Percentiles rank a stretch among this genome's conserved stretches.
Conservation (phyloP, 2,113 vertebrate species). For the Columbina picui region DNA sequence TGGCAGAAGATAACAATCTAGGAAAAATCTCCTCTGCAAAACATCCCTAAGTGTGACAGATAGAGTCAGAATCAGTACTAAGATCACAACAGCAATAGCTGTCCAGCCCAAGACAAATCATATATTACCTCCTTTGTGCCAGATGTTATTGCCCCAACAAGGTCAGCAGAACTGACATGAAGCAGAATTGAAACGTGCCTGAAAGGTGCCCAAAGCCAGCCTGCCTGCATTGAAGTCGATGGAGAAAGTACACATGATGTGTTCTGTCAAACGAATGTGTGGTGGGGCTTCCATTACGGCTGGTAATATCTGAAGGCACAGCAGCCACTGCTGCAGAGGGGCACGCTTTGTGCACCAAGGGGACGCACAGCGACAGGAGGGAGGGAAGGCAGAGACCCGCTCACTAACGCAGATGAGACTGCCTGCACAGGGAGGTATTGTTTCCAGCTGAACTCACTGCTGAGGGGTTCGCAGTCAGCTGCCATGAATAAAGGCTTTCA, state of each 20-base stretch:
- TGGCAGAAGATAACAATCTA: background rate
- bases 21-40: background rate
- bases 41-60: background rate
- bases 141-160: background rate
- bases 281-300: background rate
- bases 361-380: background rate
- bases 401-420: background rate
- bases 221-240: background rate
- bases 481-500: conserved; percentile 40
- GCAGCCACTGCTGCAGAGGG: background rate
- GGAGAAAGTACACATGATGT: background rate
- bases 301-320: background rate
- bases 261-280: fast-evolving
- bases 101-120: background rate
- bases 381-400: background rate
- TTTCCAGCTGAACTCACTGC: conserved; percentile 35
- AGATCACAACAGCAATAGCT: background rate
- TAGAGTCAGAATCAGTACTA: background rate
- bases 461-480: conserved; percentile 19
- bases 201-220: background rate
- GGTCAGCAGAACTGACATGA: background rate
- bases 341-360: fast-evolving
- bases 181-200: background rate
- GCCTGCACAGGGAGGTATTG: conserved; percentile 31
- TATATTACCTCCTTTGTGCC: background rate